Evolutionary conservation across 2,113 vertebrate genomes (phyloP).

Genomic region (Petrocephalus zakoni): DNA sequence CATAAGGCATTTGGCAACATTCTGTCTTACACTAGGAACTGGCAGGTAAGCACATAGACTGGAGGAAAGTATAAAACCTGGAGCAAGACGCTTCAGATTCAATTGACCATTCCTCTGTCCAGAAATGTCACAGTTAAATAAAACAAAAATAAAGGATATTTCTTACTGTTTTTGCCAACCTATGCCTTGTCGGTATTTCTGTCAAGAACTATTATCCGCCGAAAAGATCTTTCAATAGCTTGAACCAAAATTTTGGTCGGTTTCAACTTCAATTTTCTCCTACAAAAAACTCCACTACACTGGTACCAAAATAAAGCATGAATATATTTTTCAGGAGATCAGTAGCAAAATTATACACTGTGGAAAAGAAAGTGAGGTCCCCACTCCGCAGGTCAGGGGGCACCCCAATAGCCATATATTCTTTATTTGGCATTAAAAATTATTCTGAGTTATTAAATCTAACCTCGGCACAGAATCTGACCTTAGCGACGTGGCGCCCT

Average conservation of each 20-base stretch:
- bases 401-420: not conserved
- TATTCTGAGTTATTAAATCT: not conserved
- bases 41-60: no score
- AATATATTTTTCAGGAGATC: no score
- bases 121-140: not conserved
- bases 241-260: not conserved
- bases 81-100: no score
- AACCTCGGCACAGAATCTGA: no score
- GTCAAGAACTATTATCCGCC: not conserved
- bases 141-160: not conserved
- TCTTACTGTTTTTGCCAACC: not conserved
- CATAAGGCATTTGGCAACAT: no score
- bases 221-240: not conserved
- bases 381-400: not conserved
- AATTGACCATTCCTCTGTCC: not conserved
- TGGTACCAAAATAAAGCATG: not conserved
- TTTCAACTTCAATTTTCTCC: not conserved
- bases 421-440: not conserved
- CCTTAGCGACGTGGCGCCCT: no score
- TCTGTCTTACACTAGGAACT: no score
- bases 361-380: no score
- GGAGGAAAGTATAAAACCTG: no score
- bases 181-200: not conserved
- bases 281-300: not conserved
- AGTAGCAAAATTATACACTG: no score